A percentile compares a stretch with the other conserved stretches of the same genome.
These are phyloP conservation scores for Dissostichus mawsoni DNA, from an alignment of 2,113 vertebrate genomes.

Conservation along the genomic window DNA sequence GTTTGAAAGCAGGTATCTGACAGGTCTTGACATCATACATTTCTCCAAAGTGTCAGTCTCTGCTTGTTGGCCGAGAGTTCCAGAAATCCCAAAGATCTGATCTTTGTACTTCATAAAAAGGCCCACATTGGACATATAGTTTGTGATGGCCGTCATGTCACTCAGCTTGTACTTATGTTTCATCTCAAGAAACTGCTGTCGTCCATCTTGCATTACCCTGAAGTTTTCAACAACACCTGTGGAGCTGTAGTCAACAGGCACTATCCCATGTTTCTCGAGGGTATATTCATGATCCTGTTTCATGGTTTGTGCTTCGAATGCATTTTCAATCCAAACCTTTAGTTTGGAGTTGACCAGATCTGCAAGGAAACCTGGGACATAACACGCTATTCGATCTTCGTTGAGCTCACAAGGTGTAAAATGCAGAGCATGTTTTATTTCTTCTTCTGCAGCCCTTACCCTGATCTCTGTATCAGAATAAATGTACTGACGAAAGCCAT, in stretches of 20 bases:
- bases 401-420: slow-evolving; percentile 52
- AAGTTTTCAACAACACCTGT: slow-evolving; percentile 79
- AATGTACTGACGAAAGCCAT: slow-evolving; percentile 52
- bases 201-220: slow-evolving; percentile 74
- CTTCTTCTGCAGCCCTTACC: slow-evolving; percentile 6
- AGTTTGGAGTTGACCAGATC: slow-evolving; percentile 59
- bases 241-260: slow-evolving; percentile 77
- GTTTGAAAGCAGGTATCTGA: slow-evolving; percentile 73
- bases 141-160: slow-evolving; percentile 72
- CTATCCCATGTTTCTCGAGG: slow-evolving; percentile 56
- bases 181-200: slow-evolving; percentile 83
- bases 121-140: slow-evolving; percentile 79
- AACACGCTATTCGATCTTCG: not conserved
- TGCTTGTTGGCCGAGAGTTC: slow-evolving; percentile 73
- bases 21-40: slow-evolving; percentile 63
- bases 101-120: slow-evolving; percentile 65
- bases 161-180: slow-evolving; percentile 74
- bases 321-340: slow-evolving; percentile 76
- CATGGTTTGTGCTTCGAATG: slow-evolving; percentile 66
- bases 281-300: slow-evolving; percentile 66
- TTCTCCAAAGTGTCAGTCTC: slow-evolving; percentile 67
- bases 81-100: slow-evolving; percentile 76
- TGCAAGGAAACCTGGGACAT: slow-evolving; percentile 64
- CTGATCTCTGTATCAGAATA: slow-evolving; percentile 9
- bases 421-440: slow-evolving; percentile 10